phyloP scores from a whole-genome alignment of 2,888 invertebrate genomes.

The Stenurella melanura region DNA sequence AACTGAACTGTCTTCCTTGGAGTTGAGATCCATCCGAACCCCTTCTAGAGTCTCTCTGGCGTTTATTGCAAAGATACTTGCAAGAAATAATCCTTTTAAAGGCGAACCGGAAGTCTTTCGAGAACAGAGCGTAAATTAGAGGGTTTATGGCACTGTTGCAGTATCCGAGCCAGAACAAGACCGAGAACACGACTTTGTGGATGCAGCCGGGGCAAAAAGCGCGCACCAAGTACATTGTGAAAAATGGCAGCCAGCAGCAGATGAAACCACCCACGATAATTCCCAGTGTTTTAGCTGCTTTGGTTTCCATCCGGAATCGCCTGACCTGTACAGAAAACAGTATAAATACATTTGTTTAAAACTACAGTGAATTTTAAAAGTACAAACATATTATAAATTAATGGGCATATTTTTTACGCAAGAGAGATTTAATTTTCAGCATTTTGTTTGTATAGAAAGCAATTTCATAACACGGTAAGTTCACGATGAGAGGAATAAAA shows the following conservation, averaged over 20 bases:
- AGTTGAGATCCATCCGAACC: conserved; percentile 77
- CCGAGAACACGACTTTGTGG: conserved; percentile 88
- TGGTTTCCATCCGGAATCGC: conserved; percentile 95
- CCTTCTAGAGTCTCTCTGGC: conserved; percentile 71
- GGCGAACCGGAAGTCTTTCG: conserved; percentile 95
- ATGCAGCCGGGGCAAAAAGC: conserved; percentile 93
- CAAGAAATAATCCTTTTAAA: conserved; percentile 92
- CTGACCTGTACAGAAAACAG: conserved; percentile 77
- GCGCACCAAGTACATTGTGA: conserved; percentile 93
- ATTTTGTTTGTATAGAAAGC: no score
- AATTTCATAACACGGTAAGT: no score
- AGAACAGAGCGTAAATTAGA: conserved; percentile 94
- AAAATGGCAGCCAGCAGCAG: conserved; percentile 97
- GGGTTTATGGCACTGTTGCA: conserved; percentile 98
- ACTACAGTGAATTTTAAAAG: no score
- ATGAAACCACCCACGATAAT: conserved; percentile 98
- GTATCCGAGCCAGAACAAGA: conserved; percentile 98
- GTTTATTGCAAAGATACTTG: conserved; percentile 83
- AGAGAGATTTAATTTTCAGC: no score
- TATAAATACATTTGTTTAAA: neutral
- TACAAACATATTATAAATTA: no score
- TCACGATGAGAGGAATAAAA: no score
- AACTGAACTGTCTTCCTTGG: conserved; percentile 74
- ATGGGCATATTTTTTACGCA: no score
- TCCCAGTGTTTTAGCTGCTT: conserved; percentile 96